Evolutionary conservation across 35 echinoderm and acorn worm genomes (phyloP), one percentile per base, ranked within the genome.

Genomic region (Strongylocentrotus purpuratus): DNA sequence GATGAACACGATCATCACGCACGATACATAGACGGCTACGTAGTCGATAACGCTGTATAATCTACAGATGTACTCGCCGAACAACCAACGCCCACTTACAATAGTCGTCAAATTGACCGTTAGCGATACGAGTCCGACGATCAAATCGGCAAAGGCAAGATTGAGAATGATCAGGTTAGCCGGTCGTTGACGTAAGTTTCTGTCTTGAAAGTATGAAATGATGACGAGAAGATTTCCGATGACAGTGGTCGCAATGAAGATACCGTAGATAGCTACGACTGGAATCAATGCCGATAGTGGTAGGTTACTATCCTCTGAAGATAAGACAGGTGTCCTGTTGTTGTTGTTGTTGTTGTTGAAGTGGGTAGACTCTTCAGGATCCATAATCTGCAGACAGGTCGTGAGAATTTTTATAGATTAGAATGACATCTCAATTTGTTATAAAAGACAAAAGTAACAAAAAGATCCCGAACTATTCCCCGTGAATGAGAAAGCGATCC

Each of bases 101-200:
- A 94, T 48, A 46, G 28, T 31, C 28, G 93, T 22, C 25, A 95
- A 86, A 89, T 86, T 94, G 31, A 90, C 60, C n/a, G 96, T 70
- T 0, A 97, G 47, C 2, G 96, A 97, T 3, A 97, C 85, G 8
- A 88, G 2, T 12, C 96, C 96, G 46, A 97, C 92, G 46, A 61
- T 71, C 4, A 97, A 70, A 17, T 97, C 96, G 4, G 96, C 95
- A 31, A 95, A 9, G 85, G 96, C 65, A 7, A 97, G 95, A 25
- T 94, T 95, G 15, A 97, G 46, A 33, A 97, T 94, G 47, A 95
- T 91, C 9, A 97, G 33, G 48, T 97, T 97, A 20, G 92, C 95
- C 9, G 93, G 92, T 85, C 95, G 95, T 35, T 61, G 33, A 13
- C 93, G 85, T 18, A 97, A 46, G n/a, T 96, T 87, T 46, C 65